phyloP scores from a whole-genome alignment of 2,888 invertebrate genomes.

The Pollenia amentaria region DNA sequence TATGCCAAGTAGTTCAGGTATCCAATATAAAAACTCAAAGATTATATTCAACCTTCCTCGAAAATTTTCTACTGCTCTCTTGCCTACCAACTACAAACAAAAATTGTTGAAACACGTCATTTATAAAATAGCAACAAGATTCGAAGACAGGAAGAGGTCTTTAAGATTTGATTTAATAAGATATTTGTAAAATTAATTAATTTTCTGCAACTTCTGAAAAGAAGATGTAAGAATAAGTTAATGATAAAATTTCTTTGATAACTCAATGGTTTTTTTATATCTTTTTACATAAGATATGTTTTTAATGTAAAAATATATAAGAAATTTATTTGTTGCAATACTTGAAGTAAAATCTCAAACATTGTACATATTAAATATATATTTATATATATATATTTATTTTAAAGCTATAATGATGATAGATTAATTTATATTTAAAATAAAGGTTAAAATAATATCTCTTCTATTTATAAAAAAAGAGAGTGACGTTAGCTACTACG shows the following conservation, averaged over 20 bases:
- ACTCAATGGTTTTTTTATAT: not conserved
- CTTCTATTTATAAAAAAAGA: too few species aligned
- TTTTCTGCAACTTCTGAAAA: not conserved
- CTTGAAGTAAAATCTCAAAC: constrained; percentile 15
- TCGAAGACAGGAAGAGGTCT: too few species aligned
- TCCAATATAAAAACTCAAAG: constrained; percentile 33
- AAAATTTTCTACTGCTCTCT: not conserved
- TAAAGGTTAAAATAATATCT: too few species aligned
- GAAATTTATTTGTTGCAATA: not conserved
- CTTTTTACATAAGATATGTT: constrained; percentile 10
- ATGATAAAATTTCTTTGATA: not conserved
- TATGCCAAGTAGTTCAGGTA: constrained; percentile 17
- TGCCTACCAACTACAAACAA: constrained; percentile 45
- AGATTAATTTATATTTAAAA: too few species aligned
- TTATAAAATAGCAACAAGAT: not conserved
- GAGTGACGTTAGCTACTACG: too few species aligned
- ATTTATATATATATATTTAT: too few species aligned
- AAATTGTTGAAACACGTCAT: too few species aligned
- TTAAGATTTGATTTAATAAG: not conserved
- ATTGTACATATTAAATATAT: not conserved
- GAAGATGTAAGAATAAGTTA: constrained; percentile 2
- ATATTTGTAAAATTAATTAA: not conserved
- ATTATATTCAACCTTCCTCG: not conserved
- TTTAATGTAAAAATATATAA: not conserved
- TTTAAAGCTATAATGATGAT: too few species aligned